These are phyloP conservation scores for Parus major DNA, from an alignment of 2,113 vertebrate genomes.

Conservation along the genomic window DNA sequence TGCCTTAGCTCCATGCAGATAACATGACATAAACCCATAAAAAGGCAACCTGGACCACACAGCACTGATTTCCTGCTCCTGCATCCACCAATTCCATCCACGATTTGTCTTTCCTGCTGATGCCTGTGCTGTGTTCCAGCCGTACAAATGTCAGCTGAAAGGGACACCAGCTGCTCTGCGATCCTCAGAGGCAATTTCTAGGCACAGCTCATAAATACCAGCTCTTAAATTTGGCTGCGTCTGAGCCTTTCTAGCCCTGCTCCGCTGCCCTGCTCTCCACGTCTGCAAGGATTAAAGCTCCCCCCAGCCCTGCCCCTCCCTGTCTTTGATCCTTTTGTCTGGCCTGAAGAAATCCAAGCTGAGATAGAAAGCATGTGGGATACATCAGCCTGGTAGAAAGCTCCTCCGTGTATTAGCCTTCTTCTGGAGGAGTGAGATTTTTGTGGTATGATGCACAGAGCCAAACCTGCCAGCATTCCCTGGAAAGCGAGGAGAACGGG, in stretches of 20 bases:
- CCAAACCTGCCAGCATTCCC: conserved; percentile 60
- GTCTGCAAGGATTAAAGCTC: background rate
- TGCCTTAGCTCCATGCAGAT: accelerated
- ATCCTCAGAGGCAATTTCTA: background rate
- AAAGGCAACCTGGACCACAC: background rate
- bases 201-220: conserved; percentile 17
- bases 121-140: background rate
- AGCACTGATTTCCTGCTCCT: background rate
- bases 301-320: background rate
- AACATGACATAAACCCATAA: background rate
- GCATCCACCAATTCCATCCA: background rate
- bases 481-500: conserved; percentile 44
- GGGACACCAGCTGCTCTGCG: conserved; percentile 21
- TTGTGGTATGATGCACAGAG: conserved; percentile 59
- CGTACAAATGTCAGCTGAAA: background rate
- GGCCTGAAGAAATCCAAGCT: conserved; percentile 9
- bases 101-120: background rate
- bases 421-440: conserved; percentile 60
- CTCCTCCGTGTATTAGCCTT: conserved; percentile 4
- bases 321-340: conserved; percentile 31
- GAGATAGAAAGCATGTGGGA: conserved; percentile 45
- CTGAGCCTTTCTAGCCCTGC: background rate
- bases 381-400: conserved; percentile 40
- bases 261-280: background rate
- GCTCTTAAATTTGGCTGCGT: background rate